A percentile compares a stretch with the other conserved stretches of the same genome.
Conservation (phyloP, 2,113 vertebrate species). For the Illadopsis cleaveri region DNA sequence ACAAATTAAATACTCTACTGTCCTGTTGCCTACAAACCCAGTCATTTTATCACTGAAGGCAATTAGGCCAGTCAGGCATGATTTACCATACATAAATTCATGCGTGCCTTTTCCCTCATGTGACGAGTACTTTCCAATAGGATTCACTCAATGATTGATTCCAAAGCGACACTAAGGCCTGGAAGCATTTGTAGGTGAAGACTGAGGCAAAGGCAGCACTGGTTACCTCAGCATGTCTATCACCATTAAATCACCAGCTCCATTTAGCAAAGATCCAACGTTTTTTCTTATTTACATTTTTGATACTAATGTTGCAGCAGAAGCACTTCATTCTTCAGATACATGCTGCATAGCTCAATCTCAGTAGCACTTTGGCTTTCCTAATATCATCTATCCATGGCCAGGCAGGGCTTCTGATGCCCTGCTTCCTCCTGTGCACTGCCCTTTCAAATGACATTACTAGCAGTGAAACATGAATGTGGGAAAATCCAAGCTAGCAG, state of each 20-base stretch:
- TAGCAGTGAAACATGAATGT: neutral
- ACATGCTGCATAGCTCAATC: neutral
- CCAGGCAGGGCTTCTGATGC: neutral
- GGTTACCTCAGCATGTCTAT: neutral
- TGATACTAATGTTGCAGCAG: neutral
- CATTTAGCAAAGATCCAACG: neutral
- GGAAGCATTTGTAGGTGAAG: neutral
- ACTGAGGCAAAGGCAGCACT: neutral
- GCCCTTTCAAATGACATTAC: neutral
- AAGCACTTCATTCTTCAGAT: neutral
- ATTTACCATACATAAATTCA: neutral
- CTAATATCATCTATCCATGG: neutral
- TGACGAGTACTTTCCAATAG: neutral
- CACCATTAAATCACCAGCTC: neutral
- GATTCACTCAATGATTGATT: neutral
- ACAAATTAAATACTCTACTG: neutral
- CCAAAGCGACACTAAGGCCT: neutral
- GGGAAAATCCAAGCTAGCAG: neutral
- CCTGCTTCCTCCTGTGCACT: neutral
- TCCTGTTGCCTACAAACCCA: neutral
- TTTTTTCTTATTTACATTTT: neutral
- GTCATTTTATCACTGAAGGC: neutral
- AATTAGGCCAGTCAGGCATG: neutral
- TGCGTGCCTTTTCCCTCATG: neutral
- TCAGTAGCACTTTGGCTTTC: neutral